These are phyloP conservation scores for Ostrea edulis DNA, from an alignment of 1,140 invertebrate genomes.

Conservation along the genomic window DNA sequence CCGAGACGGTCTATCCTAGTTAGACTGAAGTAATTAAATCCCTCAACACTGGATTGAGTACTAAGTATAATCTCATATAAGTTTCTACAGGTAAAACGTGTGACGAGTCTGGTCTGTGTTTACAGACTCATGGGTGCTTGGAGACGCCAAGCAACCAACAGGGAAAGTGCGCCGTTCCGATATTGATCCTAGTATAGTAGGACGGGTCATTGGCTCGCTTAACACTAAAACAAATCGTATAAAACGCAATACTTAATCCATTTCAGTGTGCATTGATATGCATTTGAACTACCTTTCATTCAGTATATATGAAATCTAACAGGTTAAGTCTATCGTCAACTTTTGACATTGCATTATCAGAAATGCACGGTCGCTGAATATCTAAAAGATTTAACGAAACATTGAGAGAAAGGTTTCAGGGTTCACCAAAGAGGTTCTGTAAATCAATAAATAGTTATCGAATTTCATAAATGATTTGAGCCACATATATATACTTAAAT, in stretches of 20 bases:
- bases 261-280: neutral
- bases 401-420: neutral
- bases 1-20: constrained; percentile 5
- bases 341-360: neutral
- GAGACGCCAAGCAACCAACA: constrained; percentile 67
- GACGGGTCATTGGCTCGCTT: constrained; percentile 23
- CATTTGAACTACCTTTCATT: constrained; percentile 16
- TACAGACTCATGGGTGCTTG: constrained; percentile 63
- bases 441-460: neutral
- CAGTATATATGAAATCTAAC: constrained; percentile 9
- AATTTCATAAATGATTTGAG: neutral
- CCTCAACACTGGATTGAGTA: neutral
- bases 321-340: constrained; percentile 26
- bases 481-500: neutral
- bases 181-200: constrained; percentile 50
- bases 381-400: neutral
- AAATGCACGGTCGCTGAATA: neutral
- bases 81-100: constrained; percentile 25
- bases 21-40: constrained; percentile 28
- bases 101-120: constrained; percentile 59
- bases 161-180: constrained; percentile 50
- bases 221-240: constrained; percentile 31
- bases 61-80: constrained; percentile 3
- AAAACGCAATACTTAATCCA: constrained; percentile 23
- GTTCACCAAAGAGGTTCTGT: neutral